Evolutionary conservation across 2,888 invertebrate species (phyloP).

Genomic region (Scaptomyza flava): DNA sequence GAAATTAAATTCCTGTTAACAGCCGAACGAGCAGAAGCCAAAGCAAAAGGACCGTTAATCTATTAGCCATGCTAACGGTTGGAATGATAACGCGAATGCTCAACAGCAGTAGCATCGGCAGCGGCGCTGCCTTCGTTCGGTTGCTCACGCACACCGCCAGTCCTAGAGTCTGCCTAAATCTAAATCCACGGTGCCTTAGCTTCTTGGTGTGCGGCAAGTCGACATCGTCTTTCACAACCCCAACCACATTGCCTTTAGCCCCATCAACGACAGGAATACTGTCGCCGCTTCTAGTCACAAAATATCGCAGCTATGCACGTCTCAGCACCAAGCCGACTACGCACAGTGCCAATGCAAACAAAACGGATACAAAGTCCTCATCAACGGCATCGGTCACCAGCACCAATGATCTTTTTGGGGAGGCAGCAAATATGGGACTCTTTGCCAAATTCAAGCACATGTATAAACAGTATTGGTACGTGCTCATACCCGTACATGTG

Average conservation of each 20-base stretch:
- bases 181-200: conserved; percentile 44
- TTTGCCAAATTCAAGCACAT: conserved; percentile 94
- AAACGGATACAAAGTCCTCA: conserved; percentile 70
- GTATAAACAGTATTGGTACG: conserved; percentile 98
- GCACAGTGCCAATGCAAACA: conserved; percentile 56
- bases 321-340: conserved; percentile 60
- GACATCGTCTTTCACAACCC: conserved; percentile 6
- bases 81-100: conserved; percentile 44
- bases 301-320: conserved; percentile 44
- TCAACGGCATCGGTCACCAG: conserved; percentile 49
- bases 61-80: conserved; percentile 46
- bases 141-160: conserved; percentile 22
- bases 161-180: conserved; percentile 11
- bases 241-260: conserved; percentile 19
- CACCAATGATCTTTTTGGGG: conserved; percentile 77
- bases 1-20: conserved; percentile 22
- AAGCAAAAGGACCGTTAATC: not conserved
- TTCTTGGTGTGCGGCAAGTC: conserved; percentile 16
- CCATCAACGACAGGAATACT: conserved; percentile 27
- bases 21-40: conserved; percentile 7
- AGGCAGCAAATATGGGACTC: conserved; percentile 86
- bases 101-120: conserved; percentile 6
- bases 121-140: conserved; percentile 26
- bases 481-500: conserved; percentile 96
- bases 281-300: conserved; percentile 40